Evolutionary conservation across 30 jellyfish, hydroid and myxozoan genomes (phyloP).

Genomic region (Aurelia sp.): DNA sequence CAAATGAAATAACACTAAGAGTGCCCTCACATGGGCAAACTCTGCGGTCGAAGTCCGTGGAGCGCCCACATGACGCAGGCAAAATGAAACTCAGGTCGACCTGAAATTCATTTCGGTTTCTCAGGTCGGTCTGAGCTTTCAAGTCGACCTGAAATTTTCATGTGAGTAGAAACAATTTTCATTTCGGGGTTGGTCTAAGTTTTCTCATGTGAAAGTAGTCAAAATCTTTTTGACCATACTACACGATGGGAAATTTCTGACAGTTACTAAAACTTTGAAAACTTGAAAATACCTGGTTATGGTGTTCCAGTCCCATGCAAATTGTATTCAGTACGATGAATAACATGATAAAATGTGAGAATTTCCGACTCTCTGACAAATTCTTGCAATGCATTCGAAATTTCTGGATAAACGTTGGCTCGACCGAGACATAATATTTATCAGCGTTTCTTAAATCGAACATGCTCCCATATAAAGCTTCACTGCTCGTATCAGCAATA

Average conservation of each 20-base stretch:
- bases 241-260: not conserved
- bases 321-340: conserved; percentile 76
- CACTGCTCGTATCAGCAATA: conserved; percentile 83
- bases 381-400: conserved; percentile 79
- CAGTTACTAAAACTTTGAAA: not conserved
- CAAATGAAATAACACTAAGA: too few species aligned
- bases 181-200: too few species aligned
- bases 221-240: too few species aligned
- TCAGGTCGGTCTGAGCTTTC: too few species aligned
- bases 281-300: conserved; percentile 73
- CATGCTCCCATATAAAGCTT: conserved; percentile 84
- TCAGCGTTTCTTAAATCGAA: conserved; percentile 86
- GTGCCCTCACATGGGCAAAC: too few species aligned
- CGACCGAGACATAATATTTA: conserved; percentile 87
- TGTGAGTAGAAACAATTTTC: too few species aligned
- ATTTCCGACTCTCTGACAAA: conserved; percentile 81
- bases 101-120: too few species aligned
- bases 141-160: too few species aligned
- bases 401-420: conserved; percentile 70
- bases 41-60: too few species aligned
- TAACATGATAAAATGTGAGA: conserved; percentile 83
- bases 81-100: too few species aligned
- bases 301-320: conserved; percentile 97
- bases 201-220: too few species aligned
- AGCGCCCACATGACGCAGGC: too few species aligned